Evolutionary conservation across 2,888 invertebrate genomes (phyloP).

Genomic region (Heliothis peltigera): DNA sequence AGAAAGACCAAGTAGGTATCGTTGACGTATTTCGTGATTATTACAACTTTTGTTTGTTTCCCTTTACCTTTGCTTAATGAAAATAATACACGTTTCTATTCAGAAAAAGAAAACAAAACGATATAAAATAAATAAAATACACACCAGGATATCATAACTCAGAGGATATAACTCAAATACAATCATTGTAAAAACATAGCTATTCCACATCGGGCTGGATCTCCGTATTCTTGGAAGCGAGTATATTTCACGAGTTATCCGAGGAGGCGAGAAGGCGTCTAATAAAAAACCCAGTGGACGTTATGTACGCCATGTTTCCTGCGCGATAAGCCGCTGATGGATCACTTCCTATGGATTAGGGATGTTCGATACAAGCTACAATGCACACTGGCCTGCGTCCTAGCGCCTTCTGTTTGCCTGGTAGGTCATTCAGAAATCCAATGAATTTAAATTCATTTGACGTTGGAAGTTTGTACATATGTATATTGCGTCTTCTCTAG

Average conservation of each 20-base stretch:
- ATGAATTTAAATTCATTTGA: conserved; percentile 22
- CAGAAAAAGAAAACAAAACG: background rate
- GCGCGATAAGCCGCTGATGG: conserved; percentile 86
- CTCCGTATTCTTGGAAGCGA: conserved; percentile 55
- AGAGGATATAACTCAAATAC: conserved; percentile 31
- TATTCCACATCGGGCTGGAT: conserved; percentile 39
- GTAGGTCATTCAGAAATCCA: conserved; percentile 22
- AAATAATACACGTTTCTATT: too few relatives aligned
- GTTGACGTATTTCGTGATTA: too few relatives aligned
- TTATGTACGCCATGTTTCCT: conserved; percentile 75
- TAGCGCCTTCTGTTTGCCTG: conserved; percentile 30
- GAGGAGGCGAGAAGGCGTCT: conserved; percentile 50
- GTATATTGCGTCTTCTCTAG: background rate
- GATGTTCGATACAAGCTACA: conserved; percentile 62
- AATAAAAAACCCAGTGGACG: conserved; percentile 65
- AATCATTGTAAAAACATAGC: conserved; percentile 29
- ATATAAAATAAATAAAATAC: background rate
- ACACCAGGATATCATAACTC: conserved; percentile 43
- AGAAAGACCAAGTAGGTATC: too few relatives aligned
- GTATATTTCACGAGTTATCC: conserved; percentile 61
- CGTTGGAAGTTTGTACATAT: too few relatives aligned
- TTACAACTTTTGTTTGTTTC: too few relatives aligned
- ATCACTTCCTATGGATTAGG: conserved; percentile 83
- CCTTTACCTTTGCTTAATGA: too few relatives aligned
- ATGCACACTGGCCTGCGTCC: conserved; percentile 44